A percentile compares a stretch with the other conserved stretches of the same genome.
phyloP scores from a whole-genome alignment of 2,888 invertebrate species.

The Ormyrus pomaceus region DNA sequence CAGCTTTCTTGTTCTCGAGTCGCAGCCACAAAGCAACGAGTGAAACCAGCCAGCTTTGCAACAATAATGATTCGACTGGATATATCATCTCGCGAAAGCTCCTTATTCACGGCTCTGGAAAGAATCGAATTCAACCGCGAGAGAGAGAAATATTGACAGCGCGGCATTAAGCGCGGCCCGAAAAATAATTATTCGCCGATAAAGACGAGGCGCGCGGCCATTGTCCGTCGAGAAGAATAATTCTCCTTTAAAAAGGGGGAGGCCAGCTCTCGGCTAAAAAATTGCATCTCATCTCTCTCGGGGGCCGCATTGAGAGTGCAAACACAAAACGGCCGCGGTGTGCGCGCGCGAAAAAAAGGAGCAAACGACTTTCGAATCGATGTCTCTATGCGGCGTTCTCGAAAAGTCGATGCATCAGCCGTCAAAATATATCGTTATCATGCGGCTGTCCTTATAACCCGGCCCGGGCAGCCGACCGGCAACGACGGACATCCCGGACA shows the following conservation, averaged over 20 bases:
- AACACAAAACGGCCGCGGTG: background rate
- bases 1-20: conserved; percentile 7
- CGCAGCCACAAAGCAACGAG: background rate
- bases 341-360: background rate
- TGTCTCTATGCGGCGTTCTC: conserved; percentile 32
- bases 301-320: background rate
- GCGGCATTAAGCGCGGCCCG: no score
- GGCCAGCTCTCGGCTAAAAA: background rate
- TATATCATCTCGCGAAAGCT: background rate
- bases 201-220: no score
- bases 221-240: no score
- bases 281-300: background rate
- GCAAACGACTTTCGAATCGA: conserved; percentile 32
- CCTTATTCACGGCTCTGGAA: background rate
- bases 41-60: background rate
- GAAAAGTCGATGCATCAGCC: conserved; percentile 42
- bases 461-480: no score
- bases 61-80: no score
- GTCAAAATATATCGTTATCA: conserved; percentile 50
- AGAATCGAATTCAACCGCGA: no score
- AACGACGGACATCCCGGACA: background rate
- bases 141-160: no score
- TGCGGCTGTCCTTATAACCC: background rate
- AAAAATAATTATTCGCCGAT: no score
- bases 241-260: background rate